These are phyloP conservation scores for Darevskia mixta DNA, from an alignment of 2,797 vertebrate species.

Conservation along the genomic window DNA sequence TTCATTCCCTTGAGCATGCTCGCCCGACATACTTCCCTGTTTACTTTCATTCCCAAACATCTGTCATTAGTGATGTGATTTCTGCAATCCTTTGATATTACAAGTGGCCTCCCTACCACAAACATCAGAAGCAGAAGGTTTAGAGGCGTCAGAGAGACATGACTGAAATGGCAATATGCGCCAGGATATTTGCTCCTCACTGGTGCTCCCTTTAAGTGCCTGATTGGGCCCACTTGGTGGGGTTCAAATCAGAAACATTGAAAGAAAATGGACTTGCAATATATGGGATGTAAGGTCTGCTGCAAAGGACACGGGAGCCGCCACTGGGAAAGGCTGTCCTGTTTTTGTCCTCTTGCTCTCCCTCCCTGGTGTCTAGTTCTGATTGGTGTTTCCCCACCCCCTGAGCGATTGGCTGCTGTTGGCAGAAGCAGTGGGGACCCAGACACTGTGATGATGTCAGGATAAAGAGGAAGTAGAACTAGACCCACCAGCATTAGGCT, in stretches of 20 bases:
- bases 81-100: background rate
- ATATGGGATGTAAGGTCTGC: background rate
- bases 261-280: background rate
- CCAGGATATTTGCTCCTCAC: background rate
- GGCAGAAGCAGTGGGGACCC: too few species aligned
- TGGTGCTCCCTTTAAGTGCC: background rate
- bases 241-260: background rate
- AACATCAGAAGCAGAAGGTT: background rate
- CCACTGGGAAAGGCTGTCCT: background rate
- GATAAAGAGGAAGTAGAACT: background rate
- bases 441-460: background rate
- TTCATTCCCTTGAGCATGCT: background rate
- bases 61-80: background rate
- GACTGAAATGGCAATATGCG: background rate
- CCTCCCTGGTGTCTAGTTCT: background rate
- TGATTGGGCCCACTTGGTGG: background rate
- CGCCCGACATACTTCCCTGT: fast-evolving
- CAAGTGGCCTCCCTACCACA: background rate
- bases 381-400: background rate
- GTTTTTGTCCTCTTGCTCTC: background rate
- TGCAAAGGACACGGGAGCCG: background rate
- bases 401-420: background rate
- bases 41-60: background rate
- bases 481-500: too few species aligned
- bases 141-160: background rate